Base-by-base conservation (phyloP, 2,113 vertebrate genomes). In the Panurus biarmicus region DNA sequence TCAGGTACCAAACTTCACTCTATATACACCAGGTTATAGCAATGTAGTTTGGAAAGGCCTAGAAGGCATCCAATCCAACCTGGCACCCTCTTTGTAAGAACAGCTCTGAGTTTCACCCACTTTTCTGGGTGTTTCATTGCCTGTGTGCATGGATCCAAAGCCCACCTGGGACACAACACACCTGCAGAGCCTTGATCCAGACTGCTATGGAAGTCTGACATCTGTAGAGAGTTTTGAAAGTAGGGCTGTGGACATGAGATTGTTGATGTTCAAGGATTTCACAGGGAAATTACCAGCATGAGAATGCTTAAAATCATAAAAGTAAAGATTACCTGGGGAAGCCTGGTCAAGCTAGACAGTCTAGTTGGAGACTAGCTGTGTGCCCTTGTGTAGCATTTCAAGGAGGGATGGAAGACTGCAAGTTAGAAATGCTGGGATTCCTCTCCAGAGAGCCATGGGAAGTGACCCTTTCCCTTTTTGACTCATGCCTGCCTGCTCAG, bases 81-180 rank as follows among this genome's bases (percentile, higher is more conserved):
- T n/a, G 11, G 65, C 22, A 57, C 14, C 4, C 6, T 84, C 40
- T 50, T 44, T 89, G 60, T 33, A 65, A 51, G 15, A n/a, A 16
- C 15, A 51, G 21, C 22, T 62, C 38, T 40, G 35, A 83, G 18
- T 69, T 89, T 65, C 12, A 8, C 16, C 13, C 7, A 23, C 11
- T 10, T 54, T 76, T 16, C 26, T 53, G 15, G 4, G 15, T 69
- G 31, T 29, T 79, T 31, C 15, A 7, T 20, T 83, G 17, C 12
- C 33, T 28, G 5, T 22, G 29, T 54, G 15, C 4, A 4, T 28
- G 2, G 35, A 20, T 76, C 20, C 35, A 54, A 35, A 12, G 23
- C 17, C 14, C 23, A 14, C 6, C 3, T 72, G 38, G 72, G 62
- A 19, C 35, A 53, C 0, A 0, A 28, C 22, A 40, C 7, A 72